These are phyloP conservation scores for Glyptemys insculpta DNA, from an alignment of 2,797 vertebrate genomes.

Conservation along the genomic window DNA sequence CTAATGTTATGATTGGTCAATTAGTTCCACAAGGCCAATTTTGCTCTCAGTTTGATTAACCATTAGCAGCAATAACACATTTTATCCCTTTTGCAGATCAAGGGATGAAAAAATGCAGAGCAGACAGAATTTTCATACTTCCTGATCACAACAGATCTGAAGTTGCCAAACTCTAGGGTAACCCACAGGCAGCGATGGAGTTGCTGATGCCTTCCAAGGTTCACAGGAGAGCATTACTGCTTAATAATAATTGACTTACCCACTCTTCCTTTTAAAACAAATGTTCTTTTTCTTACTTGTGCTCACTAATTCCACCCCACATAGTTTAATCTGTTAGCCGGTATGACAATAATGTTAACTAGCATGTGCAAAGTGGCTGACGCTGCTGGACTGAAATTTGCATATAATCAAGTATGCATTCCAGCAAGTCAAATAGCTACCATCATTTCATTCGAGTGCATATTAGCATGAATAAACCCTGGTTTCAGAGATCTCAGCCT, in stretches of 20 bases:
- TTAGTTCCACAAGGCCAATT: constrained; percentile 60
- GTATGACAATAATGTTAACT: not conserved
- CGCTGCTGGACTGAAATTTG: constrained; percentile 14
- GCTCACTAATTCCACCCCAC: not conserved
- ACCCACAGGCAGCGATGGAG: not conserved
- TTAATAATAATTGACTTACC: not conserved
- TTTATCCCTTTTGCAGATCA: constrained; percentile 20
- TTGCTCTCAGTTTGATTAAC: constrained; percentile 65
- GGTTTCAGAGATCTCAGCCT: constrained; percentile 16
- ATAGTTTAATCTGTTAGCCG: not conserved
- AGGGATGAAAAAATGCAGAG: constrained; percentile 21
- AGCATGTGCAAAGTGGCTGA: not conserved
- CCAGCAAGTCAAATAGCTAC: constrained; percentile 21
- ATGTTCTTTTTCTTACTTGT: not conserved
- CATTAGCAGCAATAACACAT: constrained; percentile 12
- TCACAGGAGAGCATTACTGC: not conserved
- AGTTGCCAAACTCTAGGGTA: not conserved
- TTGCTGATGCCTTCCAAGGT: not conserved
- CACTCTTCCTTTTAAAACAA: not conserved
- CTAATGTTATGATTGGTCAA: not conserved
- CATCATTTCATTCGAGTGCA: not conserved
- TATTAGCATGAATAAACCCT: constrained; percentile 36
- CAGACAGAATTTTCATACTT: constrained; percentile 31
- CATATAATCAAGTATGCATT: not conserved
- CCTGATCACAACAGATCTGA: not conserved